These are phyloP conservation scores for Acanthurus leucopareius DNA, from an alignment of 2,797 vertebrate species.

Conservation along the genomic window DNA sequence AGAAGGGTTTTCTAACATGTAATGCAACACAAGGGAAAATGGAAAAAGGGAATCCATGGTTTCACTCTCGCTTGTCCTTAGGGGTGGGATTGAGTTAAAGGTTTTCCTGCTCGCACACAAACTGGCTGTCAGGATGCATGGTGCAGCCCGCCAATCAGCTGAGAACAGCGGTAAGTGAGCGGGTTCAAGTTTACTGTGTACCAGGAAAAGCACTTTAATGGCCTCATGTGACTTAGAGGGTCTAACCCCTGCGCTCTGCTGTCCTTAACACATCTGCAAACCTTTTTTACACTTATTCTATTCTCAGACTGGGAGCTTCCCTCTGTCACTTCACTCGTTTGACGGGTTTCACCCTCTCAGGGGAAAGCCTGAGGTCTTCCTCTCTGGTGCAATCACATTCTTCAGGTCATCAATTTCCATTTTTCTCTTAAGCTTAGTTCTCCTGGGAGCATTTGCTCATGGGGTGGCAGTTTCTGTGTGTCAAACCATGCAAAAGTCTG, in stretches of 20 bases:
- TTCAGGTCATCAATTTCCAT: constrained; percentile 24
- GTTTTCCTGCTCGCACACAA: constrained; percentile 52
- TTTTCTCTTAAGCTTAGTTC: not conserved
- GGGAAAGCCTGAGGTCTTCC: not conserved
- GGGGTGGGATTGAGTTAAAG: constrained; percentile 46
- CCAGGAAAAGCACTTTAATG: constrained; percentile 59
- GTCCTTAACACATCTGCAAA: constrained; percentile 41
- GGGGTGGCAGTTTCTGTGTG: constrained; percentile 1
- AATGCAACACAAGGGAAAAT: constrained; percentile 14
- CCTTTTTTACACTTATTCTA: constrained; percentile 38
- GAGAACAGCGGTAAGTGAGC: constrained; percentile 22
- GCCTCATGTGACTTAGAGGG: constrained; percentile 17
- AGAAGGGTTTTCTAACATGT: constrained; percentile 7
- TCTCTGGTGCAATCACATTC: constrained; percentile 20
- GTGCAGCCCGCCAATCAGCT: constrained; percentile 61
- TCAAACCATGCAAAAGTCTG: constrained; percentile 2
- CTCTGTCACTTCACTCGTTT: not conserved
- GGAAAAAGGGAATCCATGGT: constrained; percentile 9
- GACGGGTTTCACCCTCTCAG: constrained; percentile 2
- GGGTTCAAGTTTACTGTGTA: constrained; percentile 3
- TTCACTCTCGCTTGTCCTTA: constrained; percentile 14
- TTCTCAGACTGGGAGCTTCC: constrained; percentile 13
- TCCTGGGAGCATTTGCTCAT: not conserved
- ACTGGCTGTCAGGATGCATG: constrained; percentile 59
- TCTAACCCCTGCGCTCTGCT: not conserved